Evolutionary conservation across 23 tunicate genomes (phyloP), one percentile per base, ranked within the genome.

Genomic region (Halocynthia aurantium): DNA sequence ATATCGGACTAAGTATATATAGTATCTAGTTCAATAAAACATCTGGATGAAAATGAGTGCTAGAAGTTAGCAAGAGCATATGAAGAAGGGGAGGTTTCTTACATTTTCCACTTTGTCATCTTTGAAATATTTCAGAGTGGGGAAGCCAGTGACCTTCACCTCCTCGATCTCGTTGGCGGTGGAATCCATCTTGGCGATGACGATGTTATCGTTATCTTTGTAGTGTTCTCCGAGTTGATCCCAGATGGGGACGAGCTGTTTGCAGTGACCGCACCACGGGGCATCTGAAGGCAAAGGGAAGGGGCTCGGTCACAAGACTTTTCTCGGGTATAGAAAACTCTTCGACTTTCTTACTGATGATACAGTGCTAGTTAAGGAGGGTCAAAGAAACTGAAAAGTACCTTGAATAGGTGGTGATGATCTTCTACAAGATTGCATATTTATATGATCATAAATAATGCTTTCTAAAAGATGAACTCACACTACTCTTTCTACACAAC

Each of bases 191-290:
- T 85, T 90, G 71, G 96, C 99, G 56, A 96, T 86, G 0, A 86
- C 80, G 8, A 96, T 83, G 62, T 90, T 86, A 40, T 89, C 96
- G 55, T 78, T 54, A 83, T 91, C 88, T 17, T 64, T 78, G 80
- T 70, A 91, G 17, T 69, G 44, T 50, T 78, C 93, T 15, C 96
- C 99, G 18, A 91, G 80, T 72, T 85, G 85, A 49, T 91, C 99
- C 85, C 88, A 96, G 72, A 61, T 91, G 6, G 99, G 99, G 22
- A 87, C 86, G 18, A 96, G 93, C 22, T 56, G 44, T 72, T 96
- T 96, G 72, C 99, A 96, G 89, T 96, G 99, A 6, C 99, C 99
- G 49, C 99, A 96, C 99, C 99, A 96, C 55, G 99, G 99, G 60
- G 99, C 99, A 75, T 96, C 98, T 92, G 73, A 50, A 81, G 71